Evolutionary conservation across 2,113 vertebrate genomes (phyloP), one percentile per base, ranked within the genome.

Genomic region (Mola mola): DNA sequence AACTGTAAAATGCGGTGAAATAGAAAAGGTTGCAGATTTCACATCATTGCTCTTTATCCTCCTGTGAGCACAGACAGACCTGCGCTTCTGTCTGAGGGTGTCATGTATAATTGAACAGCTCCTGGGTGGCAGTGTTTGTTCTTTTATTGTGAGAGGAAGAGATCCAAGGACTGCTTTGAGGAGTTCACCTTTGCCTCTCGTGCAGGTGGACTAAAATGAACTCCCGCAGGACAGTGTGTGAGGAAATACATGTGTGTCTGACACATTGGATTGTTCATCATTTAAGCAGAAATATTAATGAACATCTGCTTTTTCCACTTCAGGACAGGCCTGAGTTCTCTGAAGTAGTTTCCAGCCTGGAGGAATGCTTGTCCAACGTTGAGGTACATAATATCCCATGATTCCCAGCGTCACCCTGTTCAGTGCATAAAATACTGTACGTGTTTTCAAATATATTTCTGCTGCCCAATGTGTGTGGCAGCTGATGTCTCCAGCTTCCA

Each of bases 301-400:
- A 0, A 10, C 5, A 1, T 16, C 41, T 26, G 2, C 24, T 48
- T 46, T 46, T 34, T 49, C 40, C 60, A 55, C 81, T 74, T 5
- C 83, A 99, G 97, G 96, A 95, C 64, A 93, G 97, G 44, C 97
- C 95, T 0, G 94, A 96, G 71, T 98, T 98, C 77, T 96, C 95
- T 17, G 95, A 98, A 88, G 94, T 99, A 2, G 95, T 98, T 19
- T 78, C 88, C 16, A 97, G 93, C 55, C 78, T 98, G 36, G 96
- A 98, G 72, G 96, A 98, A 63, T 98, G 96, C 29, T 92, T 98
- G 51, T 94, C 94, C 81, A 97, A 98, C 6, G 90, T 95, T 1
- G 96, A 99, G 95, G 96, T 97, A 84, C 67, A 69, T 7, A 25
- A 0, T 19, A 10, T 33, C 2, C 3, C 19, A 17, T 6, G 8